Conservation (phyloP, 2,888 invertebrate species). For the Venusia cambrica region DNA sequence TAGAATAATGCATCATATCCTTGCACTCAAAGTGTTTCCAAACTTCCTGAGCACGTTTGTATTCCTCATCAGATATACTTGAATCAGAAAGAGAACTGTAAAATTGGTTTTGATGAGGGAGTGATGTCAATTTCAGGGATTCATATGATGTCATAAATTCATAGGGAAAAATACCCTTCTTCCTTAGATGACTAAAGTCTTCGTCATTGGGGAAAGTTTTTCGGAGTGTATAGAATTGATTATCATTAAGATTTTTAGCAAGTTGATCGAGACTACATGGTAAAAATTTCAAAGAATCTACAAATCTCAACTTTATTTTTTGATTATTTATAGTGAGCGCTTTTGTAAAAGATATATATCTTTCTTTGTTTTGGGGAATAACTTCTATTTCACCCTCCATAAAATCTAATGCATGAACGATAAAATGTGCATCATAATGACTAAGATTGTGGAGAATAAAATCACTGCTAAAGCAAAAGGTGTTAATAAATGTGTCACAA, state of each 20-base stretch:
- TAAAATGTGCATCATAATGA: too few species aligned
- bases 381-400: too few species aligned
- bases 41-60: constrained; percentile 31
- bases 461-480: too few species aligned
- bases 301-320: constrained; percentile 8
- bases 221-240: constrained; percentile 7
- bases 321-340: neutral
- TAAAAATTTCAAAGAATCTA: constrained; percentile 17
- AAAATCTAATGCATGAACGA: too few species aligned
- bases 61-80: constrained; percentile 26
- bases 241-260: constrained; percentile 3
- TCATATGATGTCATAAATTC: constrained; percentile 28
- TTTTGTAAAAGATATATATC: constrained; percentile 15
- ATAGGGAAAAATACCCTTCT: constrained; percentile 34
- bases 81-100: constrained; percentile 18
- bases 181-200: constrained; percentile 8
- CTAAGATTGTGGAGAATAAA: too few species aligned
- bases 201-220: constrained; percentile 2
- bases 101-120: constrained; percentile 26
- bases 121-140: constrained; percentile 17
- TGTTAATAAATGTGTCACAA: too few species aligned
- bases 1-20: constrained; percentile 36
- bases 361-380: constrained; percentile 14
- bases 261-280: constrained; percentile 11
- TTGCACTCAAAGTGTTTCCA: constrained; percentile 34